phyloP scores from a whole-genome alignment of 2,113 vertebrate genomes.

The Ginglymostoma cirratum region DNA sequence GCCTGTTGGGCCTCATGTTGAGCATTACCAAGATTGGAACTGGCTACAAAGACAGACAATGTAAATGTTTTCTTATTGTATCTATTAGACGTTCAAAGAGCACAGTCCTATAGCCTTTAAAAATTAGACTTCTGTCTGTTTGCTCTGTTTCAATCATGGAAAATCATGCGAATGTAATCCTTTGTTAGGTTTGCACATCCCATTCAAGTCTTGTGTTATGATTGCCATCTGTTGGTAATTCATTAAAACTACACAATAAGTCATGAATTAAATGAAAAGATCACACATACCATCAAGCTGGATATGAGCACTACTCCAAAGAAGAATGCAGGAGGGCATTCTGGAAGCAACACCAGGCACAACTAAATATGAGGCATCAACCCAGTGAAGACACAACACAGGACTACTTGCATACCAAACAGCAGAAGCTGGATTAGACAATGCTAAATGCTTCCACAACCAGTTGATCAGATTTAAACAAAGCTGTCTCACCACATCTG shows the following conservation, averaged over 20 bases:
- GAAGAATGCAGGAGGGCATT: too few species aligned
- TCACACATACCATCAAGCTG: neutral
- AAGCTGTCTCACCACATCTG: too few species aligned
- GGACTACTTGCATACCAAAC: too few species aligned
- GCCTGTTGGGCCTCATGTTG: neutral
- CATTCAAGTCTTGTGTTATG: too few species aligned
- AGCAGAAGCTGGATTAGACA: too few species aligned
- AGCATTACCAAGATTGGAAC: neutral
- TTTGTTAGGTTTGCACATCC: neutral
- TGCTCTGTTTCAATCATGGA: neutral
- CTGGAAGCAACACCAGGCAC: too few species aligned
- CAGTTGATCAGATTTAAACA: too few species aligned
- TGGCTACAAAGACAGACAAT: neutral
- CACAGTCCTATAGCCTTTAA: neutral
- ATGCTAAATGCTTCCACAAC: too few species aligned
- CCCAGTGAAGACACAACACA: too few species aligned
- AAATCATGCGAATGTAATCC: neutral
- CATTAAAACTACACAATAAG: neutral
- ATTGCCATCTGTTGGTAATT: slow-evolving; percentile 12
- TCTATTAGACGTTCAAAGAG: neutral
- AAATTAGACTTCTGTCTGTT: neutral
- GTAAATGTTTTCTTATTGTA: neutral
- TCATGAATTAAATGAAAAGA: neutral
- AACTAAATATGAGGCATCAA: too few species aligned
- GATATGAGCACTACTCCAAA: too few species aligned